Base-by-base conservation (phyloP, 2,797 vertebrate genomes). In the Pterois miles region DNA sequence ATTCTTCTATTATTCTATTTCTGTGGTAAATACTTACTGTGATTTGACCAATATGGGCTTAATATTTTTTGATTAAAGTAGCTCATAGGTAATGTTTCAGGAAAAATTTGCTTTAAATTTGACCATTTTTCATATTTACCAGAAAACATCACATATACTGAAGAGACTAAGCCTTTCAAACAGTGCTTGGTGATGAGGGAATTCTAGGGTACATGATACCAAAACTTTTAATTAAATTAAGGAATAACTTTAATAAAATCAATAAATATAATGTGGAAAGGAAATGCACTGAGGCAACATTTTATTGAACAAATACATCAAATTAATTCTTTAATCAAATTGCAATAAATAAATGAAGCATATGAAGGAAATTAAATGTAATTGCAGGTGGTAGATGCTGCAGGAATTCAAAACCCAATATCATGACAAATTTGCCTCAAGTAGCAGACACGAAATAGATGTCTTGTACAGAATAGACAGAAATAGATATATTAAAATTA, bases 201-300 rank as follows among this genome's bases (percentile, higher is more conserved):
- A 31, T 25, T 69, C 27, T 46, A 8, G 12, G 40, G 29, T 58
- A 48, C 6, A 27, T 63, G 27, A 2, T 11, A 25, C 10, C 2
- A 0, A 7, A 27, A 10, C 1, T n/a, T 71, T 71, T 33, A 57
- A 65, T 77, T 46, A 74, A 60, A 71, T 27, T 1, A 40, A 38
- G 33, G 10, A 29, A 27, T 80, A n/a, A 14, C 31, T 67, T 58
- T 13, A 34, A 60, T 59, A 31, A 68, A 84, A 76, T 70, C 23
- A 69, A 60, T 74, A 65, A 65, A 65, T 25, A 53, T 43, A 58
- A 63, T 27, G 13, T 62, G 25, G 33, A 57, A 18, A 54, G 22
- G 54, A 71, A 68, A 82, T 74, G 3, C 46, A 56, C 27, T 31
- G 3, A 66, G 18, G 54, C 18, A 54, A 23, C 56, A 66, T 43